A percentile compares a stretch with the other conserved stretches of the same genome.
phyloP scores from a whole-genome alignment of 2,113 vertebrate genomes.

The Oxygymnocypris stewartii region DNA sequence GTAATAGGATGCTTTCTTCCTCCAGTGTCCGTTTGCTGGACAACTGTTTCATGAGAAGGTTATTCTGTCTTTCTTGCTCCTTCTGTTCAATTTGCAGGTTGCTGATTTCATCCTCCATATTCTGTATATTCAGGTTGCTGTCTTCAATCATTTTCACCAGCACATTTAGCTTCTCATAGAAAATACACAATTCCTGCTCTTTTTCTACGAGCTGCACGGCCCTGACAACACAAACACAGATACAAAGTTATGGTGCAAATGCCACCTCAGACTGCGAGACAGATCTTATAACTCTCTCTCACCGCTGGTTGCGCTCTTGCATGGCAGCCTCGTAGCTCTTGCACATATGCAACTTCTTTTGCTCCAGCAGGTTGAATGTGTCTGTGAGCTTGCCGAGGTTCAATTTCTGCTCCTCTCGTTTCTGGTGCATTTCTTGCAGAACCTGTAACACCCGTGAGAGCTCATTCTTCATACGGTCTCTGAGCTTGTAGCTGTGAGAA shows the following conservation, averaged over 20 bases:
- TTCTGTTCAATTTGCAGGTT: slow-evolving; percentile 76
- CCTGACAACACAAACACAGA: slow-evolving; percentile 68
- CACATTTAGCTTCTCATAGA: slow-evolving; percentile 81
- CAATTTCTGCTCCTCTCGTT: slow-evolving; percentile 73
- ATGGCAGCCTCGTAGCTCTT: slow-evolving; percentile 74
- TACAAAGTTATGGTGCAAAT: no score
- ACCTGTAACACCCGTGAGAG: slow-evolving; percentile 69
- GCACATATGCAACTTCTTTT: slow-evolving; percentile 73
- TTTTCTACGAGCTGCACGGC: slow-evolving; percentile 83
- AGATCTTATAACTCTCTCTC: slow-evolving; percentile 19
- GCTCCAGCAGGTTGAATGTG: slow-evolving; percentile 73
- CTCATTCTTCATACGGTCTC: slow-evolving; percentile 76
- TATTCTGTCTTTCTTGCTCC: slow-evolving; percentile 80
- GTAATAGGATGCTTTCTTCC: slow-evolving; percentile 74
- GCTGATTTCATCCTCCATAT: slow-evolving; percentile 81
- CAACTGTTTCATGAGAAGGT: slow-evolving; percentile 70
- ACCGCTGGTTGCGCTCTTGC: slow-evolving; percentile 82
- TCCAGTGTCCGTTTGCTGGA: slow-evolving; percentile 73
- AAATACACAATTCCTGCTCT: slow-evolving; percentile 84
- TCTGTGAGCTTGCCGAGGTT: slow-evolving; percentile 74
- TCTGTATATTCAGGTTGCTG: slow-evolving; percentile 75
- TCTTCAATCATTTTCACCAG: slow-evolving; percentile 78
- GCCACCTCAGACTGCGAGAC: not conserved
- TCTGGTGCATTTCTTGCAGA: slow-evolving; percentile 74
- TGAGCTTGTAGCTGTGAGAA: slow-evolving; percentile 72